Percentiles rank a stretch among this genome's conserved stretches.
These are phyloP conservation scores for Scomber scombrus DNA, from an alignment of 2,113 vertebrate species.

Conservation along the genomic window DNA sequence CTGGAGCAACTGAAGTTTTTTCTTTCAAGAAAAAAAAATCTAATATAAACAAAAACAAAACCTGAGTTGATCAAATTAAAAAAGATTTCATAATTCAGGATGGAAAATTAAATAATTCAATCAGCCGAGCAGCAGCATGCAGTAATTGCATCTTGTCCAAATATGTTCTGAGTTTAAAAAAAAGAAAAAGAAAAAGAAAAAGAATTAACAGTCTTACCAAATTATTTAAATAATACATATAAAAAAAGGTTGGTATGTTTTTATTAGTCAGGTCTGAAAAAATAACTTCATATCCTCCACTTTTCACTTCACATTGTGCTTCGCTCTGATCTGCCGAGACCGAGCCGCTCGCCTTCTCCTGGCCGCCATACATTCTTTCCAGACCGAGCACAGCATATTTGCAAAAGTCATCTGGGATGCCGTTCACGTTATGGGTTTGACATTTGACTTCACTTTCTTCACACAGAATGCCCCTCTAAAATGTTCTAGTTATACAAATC, in stretches of 20 bases:
- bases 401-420: constrained; percentile 24
- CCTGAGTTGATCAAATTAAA: constrained; percentile 20
- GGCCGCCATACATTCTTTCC: constrained; percentile 46
- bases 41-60: constrained; percentile 3
- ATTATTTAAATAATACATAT: constrained; percentile 18
- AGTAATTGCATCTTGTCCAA: constrained; percentile 47
- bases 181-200: not conserved
- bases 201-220: not conserved
- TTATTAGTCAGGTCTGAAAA: constrained; percentile 19
- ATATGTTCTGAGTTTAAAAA: not conserved
- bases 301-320: not conserved
- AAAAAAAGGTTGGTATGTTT: not conserved
- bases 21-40: not conserved
- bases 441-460: constrained; percentile 9
- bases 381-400: constrained; percentile 29
- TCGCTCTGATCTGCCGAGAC: constrained; percentile 5
- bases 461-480: constrained; percentile 1
- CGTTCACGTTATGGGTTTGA: constrained; percentile 32
- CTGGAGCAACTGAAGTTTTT: not conserved
- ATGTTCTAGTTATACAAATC: not conserved
- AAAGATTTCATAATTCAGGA: constrained; percentile 32
- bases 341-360: constrained; percentile 5
- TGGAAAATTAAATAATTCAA: constrained; percentile 49
- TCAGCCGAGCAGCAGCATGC: constrained; percentile 5
- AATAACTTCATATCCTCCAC: not conserved